Base-by-base conservation (phyloP, 1,140 invertebrate species). In the Zelostemma sp. region DNA sequence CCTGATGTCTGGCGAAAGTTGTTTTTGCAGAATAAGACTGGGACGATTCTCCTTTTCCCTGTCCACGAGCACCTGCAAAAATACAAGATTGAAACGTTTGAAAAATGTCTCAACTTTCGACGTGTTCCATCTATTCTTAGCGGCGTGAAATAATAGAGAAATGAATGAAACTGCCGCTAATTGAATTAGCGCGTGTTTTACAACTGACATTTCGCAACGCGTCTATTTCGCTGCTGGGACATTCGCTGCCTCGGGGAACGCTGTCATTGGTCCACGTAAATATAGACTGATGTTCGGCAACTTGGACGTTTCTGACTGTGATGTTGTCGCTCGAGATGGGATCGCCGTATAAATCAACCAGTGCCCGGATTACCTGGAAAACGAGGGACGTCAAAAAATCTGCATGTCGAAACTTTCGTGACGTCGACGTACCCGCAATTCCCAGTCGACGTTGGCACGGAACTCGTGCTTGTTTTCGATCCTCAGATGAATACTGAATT, bases 221-320 rank as follows among this genome's bases (percentile, higher is more conserved):
- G 28, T 91, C 88, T 15, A 96, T 91, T 62, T 93, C 89, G 60
- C 88, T 85, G 69, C 88, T 86, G 0, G 94, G 93, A 77, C 95
- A 97, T 4, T 76, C 75, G 14, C 87, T 87, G 74, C 89, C 90
- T 43, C 90, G 90, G 0, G 93, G 90, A 60, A 97, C 77, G 14
- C 93, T 93, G 63, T 95, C 94, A 76, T 97, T 97, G 3, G 94
- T 94, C 92, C 95, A 97, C 0, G 91, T 89, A 67, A 94, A 93
- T 25, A 89, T 88, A 40, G 89, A 89, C 40, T 89, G 86, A 41
- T 90, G 78, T 0, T 80, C 67, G 57, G 82, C 84, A 6, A 86
- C 87, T 12, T 85, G 85, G 35, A 88, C 84, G 8, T 88, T 86
- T 1, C 91, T 84, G 3, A 93, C 91, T 0, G 90, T 91, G 40